Evolutionary conservation across 2,113 vertebrate species (phyloP).

Genomic region (Crypturellus undulatus): DNA sequence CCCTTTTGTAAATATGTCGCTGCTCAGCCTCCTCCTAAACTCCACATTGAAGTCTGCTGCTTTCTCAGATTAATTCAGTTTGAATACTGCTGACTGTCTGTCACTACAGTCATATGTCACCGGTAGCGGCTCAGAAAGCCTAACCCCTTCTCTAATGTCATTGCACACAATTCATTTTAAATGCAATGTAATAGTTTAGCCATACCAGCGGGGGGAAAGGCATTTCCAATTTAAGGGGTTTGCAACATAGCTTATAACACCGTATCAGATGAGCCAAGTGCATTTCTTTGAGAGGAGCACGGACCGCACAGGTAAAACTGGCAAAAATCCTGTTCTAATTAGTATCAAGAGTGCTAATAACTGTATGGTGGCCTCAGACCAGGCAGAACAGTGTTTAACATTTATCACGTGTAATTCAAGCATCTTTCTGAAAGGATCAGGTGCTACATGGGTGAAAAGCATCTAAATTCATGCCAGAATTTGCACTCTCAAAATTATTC

Average conservation of each 20-base stretch:
- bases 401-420: neutral
- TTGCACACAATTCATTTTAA: conserved; percentile 77
- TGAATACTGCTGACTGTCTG: conserved; percentile 80
- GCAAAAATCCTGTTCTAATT: neutral
- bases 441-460: neutral
- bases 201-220: conserved; percentile 65
- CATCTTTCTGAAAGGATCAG: neutral
- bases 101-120: conserved; percentile 80
- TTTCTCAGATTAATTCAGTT: conserved; percentile 83
- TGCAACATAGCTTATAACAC: conserved; percentile 47
- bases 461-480: neutral
- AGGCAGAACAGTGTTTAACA: neutral
- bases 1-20: conserved; percentile 83
- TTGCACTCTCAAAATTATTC: neutral
- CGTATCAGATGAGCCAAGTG: neutral
- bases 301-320: neutral
- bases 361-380: neutral
- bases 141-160: conserved; percentile 80
- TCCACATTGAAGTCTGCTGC: conserved; percentile 79
- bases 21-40: conserved; percentile 74
- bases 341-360: neutral
- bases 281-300: neutral
- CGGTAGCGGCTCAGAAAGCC: conserved; percentile 76
- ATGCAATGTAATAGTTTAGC: conserved; percentile 68
- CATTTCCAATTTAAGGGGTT: conserved; percentile 65